A percentile compares a stretch with the other conserved stretches of the same genome.
Evolutionary conservation across 2,797 vertebrate species (phyloP).

Genomic region (Xiphophorus birchmanni): DNA sequence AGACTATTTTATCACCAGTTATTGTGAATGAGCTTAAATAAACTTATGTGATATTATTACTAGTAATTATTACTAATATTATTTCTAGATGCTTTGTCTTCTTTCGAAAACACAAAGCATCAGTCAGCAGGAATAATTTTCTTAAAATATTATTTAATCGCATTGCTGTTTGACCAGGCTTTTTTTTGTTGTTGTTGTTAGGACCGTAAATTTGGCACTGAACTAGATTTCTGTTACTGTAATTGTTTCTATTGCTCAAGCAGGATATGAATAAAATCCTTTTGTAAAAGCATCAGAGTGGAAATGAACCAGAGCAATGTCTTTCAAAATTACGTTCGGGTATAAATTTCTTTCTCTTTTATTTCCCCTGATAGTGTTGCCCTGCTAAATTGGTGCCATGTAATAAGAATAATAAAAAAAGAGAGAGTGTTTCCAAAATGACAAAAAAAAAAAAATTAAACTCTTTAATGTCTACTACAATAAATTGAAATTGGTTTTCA

Average conservation of each 20-base stretch:
- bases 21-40: not conserved
- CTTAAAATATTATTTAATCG: not conserved
- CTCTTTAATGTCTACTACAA: not conserved
- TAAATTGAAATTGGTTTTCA: not conserved
- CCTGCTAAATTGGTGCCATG: not conserved
- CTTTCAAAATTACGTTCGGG: not conserved
- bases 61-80: no score
- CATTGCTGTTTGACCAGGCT: not conserved
- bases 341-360: constrained; percentile 18
- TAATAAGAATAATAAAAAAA: not conserved
- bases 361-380: constrained; percentile 26
- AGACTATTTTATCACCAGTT: not conserved
- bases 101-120: not conserved
- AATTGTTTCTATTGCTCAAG: not conserved
- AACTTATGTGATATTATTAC: not conserved
- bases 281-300: constrained; percentile 3
- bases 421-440: not conserved
- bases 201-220: not conserved
- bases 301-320: not conserved
- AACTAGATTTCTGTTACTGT: not conserved
- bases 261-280: not conserved
- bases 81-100: not conserved
- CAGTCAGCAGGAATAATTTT: not conserved
- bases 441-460: not conserved
- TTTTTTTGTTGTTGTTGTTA: not conserved